Conservation (phyloP, 2,797 vertebrate genomes). For the Nothura maculosa region DNA sequence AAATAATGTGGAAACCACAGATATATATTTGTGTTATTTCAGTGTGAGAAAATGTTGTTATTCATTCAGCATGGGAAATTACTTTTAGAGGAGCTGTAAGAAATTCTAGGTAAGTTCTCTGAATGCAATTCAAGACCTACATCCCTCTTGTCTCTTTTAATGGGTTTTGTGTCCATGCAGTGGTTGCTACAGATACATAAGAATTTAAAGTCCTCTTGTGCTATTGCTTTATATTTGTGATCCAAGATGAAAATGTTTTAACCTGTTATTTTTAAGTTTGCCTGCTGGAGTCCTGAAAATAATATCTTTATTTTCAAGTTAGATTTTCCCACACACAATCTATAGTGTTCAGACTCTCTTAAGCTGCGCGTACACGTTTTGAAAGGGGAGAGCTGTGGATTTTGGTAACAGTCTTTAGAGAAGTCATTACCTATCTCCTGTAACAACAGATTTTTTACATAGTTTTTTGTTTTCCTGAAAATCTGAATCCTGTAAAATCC, state of each 20-base stretch:
- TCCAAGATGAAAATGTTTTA: not conserved
- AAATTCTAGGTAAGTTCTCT: not conserved
- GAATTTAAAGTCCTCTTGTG: not conserved
- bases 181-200: not conserved
- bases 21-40: not conserved
- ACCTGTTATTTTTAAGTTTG: not conserved
- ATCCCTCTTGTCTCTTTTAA: not conserved
- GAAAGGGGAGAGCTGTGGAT: not conserved
- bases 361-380: fast-evolving
- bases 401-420: not conserved
- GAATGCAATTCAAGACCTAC: not conserved
- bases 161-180: not conserved
- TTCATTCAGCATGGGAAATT: not conserved
- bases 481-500: not conserved
- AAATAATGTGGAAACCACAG: not conserved
- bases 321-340: not conserved
- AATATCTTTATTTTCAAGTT: not conserved
- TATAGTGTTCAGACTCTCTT: fast-evolving
- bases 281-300: not conserved
- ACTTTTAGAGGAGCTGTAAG: not conserved
- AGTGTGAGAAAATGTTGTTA: not conserved
- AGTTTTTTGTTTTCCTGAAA: not conserved
- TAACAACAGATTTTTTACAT: not conserved
- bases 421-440: not conserved
- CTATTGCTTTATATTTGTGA: not conserved